Conservation (phyloP, 2,888 invertebrate species). For the Craniophora ligustri region DNA sequence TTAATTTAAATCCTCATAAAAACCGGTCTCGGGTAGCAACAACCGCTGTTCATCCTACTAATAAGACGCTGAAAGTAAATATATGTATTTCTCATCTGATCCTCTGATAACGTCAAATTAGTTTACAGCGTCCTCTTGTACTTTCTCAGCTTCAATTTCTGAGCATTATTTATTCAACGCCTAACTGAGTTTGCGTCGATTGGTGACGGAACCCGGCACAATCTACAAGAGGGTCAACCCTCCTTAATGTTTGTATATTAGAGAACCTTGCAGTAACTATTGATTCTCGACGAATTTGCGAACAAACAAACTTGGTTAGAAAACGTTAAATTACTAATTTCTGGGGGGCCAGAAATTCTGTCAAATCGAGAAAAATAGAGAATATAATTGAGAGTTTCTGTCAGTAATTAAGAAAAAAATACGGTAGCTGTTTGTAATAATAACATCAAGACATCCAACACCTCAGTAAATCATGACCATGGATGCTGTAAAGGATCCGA, state of each 20-base stretch:
- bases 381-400: too few species aligned
- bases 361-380: too few species aligned
- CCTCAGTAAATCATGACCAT: too few species aligned
- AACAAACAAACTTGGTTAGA: too few species aligned
- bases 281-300: too few species aligned
- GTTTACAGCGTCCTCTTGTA: constrained; percentile 18
- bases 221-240: background rate
- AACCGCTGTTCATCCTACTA: background rate
- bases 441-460: too few species aligned
- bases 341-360: too few species aligned
- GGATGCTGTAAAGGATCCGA: too few species aligned
- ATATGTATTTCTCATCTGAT: constrained; percentile 23
- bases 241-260: background rate
- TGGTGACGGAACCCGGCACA: constrained; percentile 1
- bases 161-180: constrained; percentile 42
- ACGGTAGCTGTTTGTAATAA: too few species aligned
- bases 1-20: background rate
- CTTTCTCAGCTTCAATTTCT: constrained; percentile 15
- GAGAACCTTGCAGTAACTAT: background rate
- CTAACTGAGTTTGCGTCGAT: constrained; percentile 21
- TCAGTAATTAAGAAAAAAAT: too few species aligned
- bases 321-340: too few species aligned
- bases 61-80: background rate
- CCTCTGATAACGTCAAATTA: constrained; percentile 3
- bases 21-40: background rate